Base-by-base conservation (phyloP, 2,113 vertebrate species). In the Thunnus maccoyii region DNA sequence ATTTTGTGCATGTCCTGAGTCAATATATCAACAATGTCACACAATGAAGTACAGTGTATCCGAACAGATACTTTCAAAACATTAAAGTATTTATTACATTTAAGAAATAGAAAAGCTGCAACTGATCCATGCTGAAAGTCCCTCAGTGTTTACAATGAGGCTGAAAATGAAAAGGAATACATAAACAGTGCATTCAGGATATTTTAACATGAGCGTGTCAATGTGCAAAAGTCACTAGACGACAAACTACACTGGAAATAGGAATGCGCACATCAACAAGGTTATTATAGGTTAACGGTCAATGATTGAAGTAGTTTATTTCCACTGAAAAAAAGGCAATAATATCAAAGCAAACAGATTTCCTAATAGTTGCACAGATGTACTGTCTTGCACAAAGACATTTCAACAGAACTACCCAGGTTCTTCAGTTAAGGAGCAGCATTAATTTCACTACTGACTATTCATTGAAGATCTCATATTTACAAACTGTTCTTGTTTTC, bases 111-210 rank as follows among this genome's bases (percentile, higher is more conserved):
- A 65, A 36, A 65, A 66, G 15, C 6, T 25, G 32, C 54, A 47
- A 7, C 11, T 41, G 54, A 75, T 60, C 36, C 36, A 55, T 12
- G 8, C 10, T 17, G 58, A 16, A 44, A 16, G 27, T 57, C 15
- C 14, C 62, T 71, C 30, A 10, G 14, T 8, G 12, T 36, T 66
- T 68, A 14, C 1, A n/a, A 36, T n/a, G 46, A 65, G 5, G 27
- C 82, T 85, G 77, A 61, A 87, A 74, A 66, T 1, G 20, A 61
- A 79, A 73, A 2, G 5, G 1, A 73, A 58, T 0, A 13, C 2
- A 69, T 58, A 22, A 78, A 48, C 16, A 64, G 5, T 16, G 22
- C 0, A 56, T 79, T 60, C 18, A 63, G 20, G 2, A 46, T 47
- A 61, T 56, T 64, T 68, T 22, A 74, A 55, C 30, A 25, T 50